These are phyloP conservation scores for Lypha dubia DNA, from an alignment of 2,888 invertebrate genomes.

Conservation along the genomic window DNA sequence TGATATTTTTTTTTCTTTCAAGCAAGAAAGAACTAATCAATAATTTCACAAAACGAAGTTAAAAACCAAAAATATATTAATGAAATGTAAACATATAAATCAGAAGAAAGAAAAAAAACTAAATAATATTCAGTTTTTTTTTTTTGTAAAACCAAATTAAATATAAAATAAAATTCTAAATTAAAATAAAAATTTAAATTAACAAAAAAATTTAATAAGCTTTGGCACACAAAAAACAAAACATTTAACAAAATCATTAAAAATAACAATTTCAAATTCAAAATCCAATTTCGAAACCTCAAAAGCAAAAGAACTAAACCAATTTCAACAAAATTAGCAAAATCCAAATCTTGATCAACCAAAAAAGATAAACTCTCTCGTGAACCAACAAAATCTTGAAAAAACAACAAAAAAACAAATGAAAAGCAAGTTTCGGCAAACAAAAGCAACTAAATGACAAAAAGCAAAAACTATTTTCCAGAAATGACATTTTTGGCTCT, in stretches of 20 bases:
- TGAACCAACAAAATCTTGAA: conserved; percentile 65
- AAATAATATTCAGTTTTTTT: conserved; percentile 58
- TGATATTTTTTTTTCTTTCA: conserved; percentile 65
- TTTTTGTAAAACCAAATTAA: conserved; percentile 59
- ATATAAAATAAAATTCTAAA: conserved; percentile 56
- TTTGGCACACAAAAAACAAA: conserved; percentile 79
- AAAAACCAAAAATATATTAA: conserved; percentile 31
- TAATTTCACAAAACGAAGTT: conserved; percentile 50
- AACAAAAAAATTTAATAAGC: conserved; percentile 76
- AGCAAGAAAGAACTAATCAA: conserved; percentile 48
- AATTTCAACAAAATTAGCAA: conserved; percentile 48
- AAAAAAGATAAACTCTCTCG: conserved; percentile 40
- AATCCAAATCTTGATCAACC: conserved; percentile 67
- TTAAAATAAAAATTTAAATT: conserved; percentile 62
- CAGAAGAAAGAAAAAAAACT: conserved; percentile 29
- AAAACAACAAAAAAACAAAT: conserved; percentile 46
- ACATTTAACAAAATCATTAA: conserved; percentile 65
- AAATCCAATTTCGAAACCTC: conserved; percentile 70
- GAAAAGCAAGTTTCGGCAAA: conserved; percentile 75
- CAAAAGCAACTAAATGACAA: conserved; percentile 67
- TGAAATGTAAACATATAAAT: conserved; percentile 36
- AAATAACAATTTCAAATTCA: conserved; percentile 63
- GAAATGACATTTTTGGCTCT: conserved; percentile 69
- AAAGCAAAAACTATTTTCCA: conserved; percentile 58
- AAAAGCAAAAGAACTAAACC: conserved; percentile 63